phyloP scores from a whole-genome alignment of 2,888 invertebrate genomes.

The Xestia rhomboidea region DNA sequence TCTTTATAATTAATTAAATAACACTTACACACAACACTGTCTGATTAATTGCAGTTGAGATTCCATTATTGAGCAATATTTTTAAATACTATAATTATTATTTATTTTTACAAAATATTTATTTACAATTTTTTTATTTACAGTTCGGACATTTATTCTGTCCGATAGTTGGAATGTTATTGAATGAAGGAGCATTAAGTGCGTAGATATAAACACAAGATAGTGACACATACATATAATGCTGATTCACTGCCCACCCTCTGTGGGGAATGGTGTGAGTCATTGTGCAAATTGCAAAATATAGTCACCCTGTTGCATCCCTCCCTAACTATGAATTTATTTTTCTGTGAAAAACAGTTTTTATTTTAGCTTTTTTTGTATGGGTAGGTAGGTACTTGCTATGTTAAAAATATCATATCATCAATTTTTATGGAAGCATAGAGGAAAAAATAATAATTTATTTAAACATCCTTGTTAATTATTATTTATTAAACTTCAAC shows the following conservation, averaged over 20 bases:
- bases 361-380: not conserved
- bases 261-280: slow-evolving; percentile 19
- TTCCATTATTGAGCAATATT: slow-evolving; percentile 33
- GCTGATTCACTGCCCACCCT: slow-evolving; percentile 52
- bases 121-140: not conserved
- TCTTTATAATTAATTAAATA: no score
- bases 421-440: not conserved
- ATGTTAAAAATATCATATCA: no score
- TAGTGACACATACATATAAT: slow-evolving; percentile 38
- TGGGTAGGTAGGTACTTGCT: no score
- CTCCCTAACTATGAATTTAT: not conserved
- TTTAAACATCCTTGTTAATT: not conserved
- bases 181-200: slow-evolving; percentile 5
- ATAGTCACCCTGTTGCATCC: slow-evolving; percentile 19
- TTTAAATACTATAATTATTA: not conserved
- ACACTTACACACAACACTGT: slow-evolving; percentile 41
- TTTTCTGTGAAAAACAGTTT: not conserved
- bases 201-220: slow-evolving; percentile 36
- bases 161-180: slow-evolving; percentile 1
- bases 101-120: not conserved
- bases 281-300: slow-evolving; percentile 22
- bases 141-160: not conserved
- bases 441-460: not conserved
- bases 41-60: slow-evolving; percentile 31
- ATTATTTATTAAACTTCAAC: no score